Base-by-base conservation (phyloP, 2,797 vertebrate genomes). In the Apogon hyalosoma region DNA sequence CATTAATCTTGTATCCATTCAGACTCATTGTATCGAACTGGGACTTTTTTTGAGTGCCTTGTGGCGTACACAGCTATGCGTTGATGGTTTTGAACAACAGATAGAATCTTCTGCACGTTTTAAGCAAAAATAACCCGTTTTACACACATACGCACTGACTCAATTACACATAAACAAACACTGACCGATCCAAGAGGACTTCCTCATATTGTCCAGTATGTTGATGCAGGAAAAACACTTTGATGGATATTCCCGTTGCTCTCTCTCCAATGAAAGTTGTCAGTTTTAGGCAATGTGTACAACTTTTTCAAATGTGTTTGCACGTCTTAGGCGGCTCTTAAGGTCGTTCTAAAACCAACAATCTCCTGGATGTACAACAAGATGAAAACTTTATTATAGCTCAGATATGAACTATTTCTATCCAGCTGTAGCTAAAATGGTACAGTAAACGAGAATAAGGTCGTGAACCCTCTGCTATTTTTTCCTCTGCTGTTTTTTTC, bases 161-260 rank as follows among this genome's bases (percentile, higher is more conserved):
- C 33, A 40, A 11, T 54, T 7, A 51, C 49, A 54, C 24, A 55
- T 15, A 53, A 18, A 49, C 72, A 62, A 56, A 55, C 36, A 33
- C 3, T 28, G 63, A 72, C 48, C 15, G 31, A 53, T 71, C 50
- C 36, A 67, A 65, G 65, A 87, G 54, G 42, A 85, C 84, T 87
- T 91, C 89, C 86, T 83, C 55, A 83, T 76, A 91, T 91, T 91
- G 90, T 92, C 66, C 69, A 47, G 28, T 46, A 73, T 77, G 78
- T 75, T 87, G 83, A 85, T 87, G 40, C 78, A 89, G 91, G 88
- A 90, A 82, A 50, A 75, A 79, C 54, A 49, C 63, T 71, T 69
- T 89, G 75, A 90, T 87, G 79, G 80, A 88, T 86, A 67, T 67
- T 33, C 68, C 54, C 10, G 4, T 43, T n/a, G 61, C 60, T 66